Evolutionary conservation across 1,140 invertebrate genomes (phyloP).

Genomic region (Sinonovacula constricta): DNA sequence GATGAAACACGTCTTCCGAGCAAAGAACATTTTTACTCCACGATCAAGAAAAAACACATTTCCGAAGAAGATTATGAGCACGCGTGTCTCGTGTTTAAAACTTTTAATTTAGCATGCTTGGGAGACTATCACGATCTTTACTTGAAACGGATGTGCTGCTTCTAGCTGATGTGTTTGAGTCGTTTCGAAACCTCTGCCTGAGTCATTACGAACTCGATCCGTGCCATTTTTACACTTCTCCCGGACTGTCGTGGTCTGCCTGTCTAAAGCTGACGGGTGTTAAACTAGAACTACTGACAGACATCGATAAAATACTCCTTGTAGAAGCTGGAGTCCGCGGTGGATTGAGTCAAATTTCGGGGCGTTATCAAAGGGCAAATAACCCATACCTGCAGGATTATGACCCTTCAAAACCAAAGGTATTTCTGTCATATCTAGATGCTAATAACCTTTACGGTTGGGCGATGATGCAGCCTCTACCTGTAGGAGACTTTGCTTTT

Average conservation of each 20-base stretch:
- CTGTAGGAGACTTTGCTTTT: too few species aligned
- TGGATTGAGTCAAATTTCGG: slow-evolving; percentile 9
- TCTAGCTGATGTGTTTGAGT: slow-evolving; percentile 45
- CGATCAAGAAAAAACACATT: slow-evolving; percentile 18
- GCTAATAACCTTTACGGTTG: slow-evolving; percentile 22
- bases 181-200: slow-evolving; percentile 25
- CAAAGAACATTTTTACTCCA: slow-evolving; percentile 22
- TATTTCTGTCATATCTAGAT: slow-evolving; percentile 12
- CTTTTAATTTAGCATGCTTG: slow-evolving; percentile 6
- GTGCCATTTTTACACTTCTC: slow-evolving; percentile 1
- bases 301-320: slow-evolving; percentile 31
- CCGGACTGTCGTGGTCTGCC: slow-evolving; percentile 23
- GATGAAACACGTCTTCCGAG: slow-evolving; percentile 10
- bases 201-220: neutral
- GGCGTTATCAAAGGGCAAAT: too few species aligned
- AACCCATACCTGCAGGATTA: slow-evolving; percentile 24
- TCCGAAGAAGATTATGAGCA: slow-evolving; percentile 45
- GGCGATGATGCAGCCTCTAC: slow-evolving; percentile 6
- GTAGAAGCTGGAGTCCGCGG: slow-evolving; percentile 42
- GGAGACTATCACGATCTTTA: slow-evolving; percentile 52
- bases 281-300: slow-evolving; percentile 48
- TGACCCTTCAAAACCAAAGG: neutral
- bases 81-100: slow-evolving; percentile 34
- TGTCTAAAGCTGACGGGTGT: slow-evolving; percentile 60
- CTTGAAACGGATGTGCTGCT: slow-evolving; percentile 51